A percentile compares a stretch with the other conserved stretches of the same genome.
phyloP scores from a whole-genome alignment of 2,888 invertebrate genomes.

The Metopia argyrocephala region DNA sequence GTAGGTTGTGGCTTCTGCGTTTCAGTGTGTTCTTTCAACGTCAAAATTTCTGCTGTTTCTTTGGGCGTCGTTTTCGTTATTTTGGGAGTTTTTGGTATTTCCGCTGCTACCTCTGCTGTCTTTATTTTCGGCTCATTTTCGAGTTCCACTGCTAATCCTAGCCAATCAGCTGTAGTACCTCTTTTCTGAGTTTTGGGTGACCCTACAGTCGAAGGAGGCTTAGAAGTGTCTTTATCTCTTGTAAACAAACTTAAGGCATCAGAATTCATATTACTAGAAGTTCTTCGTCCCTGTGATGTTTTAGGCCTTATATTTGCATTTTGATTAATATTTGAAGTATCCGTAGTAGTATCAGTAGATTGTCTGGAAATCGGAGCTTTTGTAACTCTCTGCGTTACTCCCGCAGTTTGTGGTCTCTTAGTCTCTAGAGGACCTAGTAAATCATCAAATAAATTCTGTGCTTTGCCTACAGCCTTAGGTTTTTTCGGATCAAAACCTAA shows the following conservation, averaged over 20 bases:
- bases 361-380: constrained; percentile 74
- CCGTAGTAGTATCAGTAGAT: constrained; percentile 77
- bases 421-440: constrained; percentile 66
- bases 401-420: constrained; percentile 69
- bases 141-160: constrained; percentile 72
- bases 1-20: background rate
- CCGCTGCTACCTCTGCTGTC: constrained; percentile 45
- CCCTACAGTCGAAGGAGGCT: constrained; percentile 66
- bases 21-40: constrained; percentile 55
- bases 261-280: constrained; percentile 71
- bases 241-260: constrained; percentile 72
- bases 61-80: constrained; percentile 32
- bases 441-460: constrained; percentile 76
- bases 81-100: constrained; percentile 57
- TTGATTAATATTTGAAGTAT: constrained; percentile 70
- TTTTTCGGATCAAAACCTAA: constrained; percentile 78
- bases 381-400: constrained; percentile 54
- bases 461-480: constrained; percentile 71
- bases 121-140: constrained; percentile 44
- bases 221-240: constrained; percentile 68
- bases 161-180: constrained; percentile 75
- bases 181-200: constrained; percentile 72
- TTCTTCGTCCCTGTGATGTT: constrained; percentile 74
- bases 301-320: constrained; percentile 71
- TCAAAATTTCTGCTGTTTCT: constrained; percentile 63